A percentile compares a stretch with the other conserved stretches of the same genome.
Conservation (phyloP, 2,113 vertebrate genomes). For the Siniperca chuatsi region DNA sequence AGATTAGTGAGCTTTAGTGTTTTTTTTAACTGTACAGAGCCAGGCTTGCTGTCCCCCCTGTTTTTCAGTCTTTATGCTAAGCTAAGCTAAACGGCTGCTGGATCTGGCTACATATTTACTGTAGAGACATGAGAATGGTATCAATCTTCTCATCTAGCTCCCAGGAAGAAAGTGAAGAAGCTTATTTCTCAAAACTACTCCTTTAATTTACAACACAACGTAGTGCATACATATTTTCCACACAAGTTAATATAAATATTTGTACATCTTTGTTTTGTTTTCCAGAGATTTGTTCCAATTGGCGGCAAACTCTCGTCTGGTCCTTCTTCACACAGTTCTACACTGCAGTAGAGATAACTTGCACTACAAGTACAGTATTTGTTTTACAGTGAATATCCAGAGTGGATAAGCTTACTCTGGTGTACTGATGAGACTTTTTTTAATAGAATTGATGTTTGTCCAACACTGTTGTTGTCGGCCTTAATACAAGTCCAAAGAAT, state of each 20-base stretch:
- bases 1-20: no score
- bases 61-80: no score
- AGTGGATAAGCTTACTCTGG: conserved; percentile 10
- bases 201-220: neutral
- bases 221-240: neutral
- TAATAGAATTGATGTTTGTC: conserved; percentile 24
- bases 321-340: conserved; percentile 19
- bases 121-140: no score
- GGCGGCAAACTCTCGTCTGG: neutral
- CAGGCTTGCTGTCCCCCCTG: no score
- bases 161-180: neutral
- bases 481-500: conserved; percentile 2
- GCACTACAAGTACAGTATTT: conserved; percentile 38
- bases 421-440: conserved; percentile 29
- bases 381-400: neutral
- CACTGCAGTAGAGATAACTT: conserved; percentile 56
- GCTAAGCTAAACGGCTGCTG: no score
- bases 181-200: neutral
- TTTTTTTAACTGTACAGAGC: no score
- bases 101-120: no score
- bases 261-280: conserved; percentile 38
- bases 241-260: neutral
- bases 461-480: conserved; percentile 32
- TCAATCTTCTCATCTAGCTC: no score
- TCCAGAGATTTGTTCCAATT: conserved; percentile 79